A percentile compares a stretch with the other conserved stretches of the same genome.
phyloP scores from a whole-genome alignment of 2,797 vertebrate genomes.

The Phrynocephalus guinanensis region DNA sequence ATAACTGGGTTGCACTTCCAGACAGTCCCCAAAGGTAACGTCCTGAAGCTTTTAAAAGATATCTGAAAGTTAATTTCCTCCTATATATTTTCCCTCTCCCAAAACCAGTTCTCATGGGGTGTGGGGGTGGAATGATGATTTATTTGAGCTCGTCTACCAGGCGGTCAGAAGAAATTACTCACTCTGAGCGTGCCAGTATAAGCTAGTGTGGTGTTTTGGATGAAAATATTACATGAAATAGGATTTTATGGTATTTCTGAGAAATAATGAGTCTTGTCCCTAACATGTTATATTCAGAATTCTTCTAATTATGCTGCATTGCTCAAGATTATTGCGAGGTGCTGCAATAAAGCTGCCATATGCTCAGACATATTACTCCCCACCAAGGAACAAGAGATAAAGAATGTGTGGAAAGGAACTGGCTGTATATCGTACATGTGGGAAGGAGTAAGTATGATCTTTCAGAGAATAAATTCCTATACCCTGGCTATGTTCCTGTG shows the following conservation, averaged over 20 bases:
- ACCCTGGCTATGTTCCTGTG: background rate
- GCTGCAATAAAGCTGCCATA: conserved; percentile 33
- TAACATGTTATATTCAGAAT: conserved; percentile 46
- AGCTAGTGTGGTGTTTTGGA: conserved; percentile 47
- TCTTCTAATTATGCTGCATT: conserved; percentile 46
- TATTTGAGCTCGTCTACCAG: conserved; percentile 53
- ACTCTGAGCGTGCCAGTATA: conserved; percentile 60
- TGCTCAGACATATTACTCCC: conserved; percentile 38
- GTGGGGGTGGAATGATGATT: conserved; percentile 50
- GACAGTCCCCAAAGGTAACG: background rate
- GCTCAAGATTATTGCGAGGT: conserved; percentile 42
- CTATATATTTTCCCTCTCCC: conserved; percentile 40
- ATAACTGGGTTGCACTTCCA: background rate
- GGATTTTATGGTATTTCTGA: conserved; percentile 57
- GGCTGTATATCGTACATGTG: conserved; percentile 27
- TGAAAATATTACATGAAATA: conserved; percentile 64
- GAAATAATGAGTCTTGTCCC: conserved; percentile 53
- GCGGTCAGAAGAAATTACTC: conserved; percentile 59
- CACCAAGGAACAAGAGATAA: conserved; percentile 14
- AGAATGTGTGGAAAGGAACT: conserved; percentile 5
- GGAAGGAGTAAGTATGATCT: background rate
- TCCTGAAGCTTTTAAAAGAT: conserved; percentile 37
- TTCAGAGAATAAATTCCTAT: conserved; percentile 23
- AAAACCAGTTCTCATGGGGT: conserved; percentile 41
- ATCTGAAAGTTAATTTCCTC: conserved; percentile 58